phyloP scores from a whole-genome alignment of 1,140 invertebrate genomes.

The Cepaea nemoralis region DNA sequence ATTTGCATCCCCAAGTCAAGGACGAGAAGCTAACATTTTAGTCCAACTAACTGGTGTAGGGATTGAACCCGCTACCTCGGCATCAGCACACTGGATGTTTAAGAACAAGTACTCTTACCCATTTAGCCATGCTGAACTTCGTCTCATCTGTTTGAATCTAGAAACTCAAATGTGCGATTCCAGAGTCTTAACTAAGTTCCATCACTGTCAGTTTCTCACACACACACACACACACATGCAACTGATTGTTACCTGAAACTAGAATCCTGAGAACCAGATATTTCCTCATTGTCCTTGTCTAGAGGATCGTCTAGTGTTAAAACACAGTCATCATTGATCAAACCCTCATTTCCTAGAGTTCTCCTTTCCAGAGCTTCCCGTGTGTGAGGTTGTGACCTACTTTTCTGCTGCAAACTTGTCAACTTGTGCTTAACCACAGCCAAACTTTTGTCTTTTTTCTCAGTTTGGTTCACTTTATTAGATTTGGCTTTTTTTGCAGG shows the following conservation, averaged over 20 bases:
- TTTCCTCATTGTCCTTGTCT: background rate
- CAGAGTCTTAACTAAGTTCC: too few relatives aligned
- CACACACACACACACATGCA: background rate
- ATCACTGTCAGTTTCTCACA: too few relatives aligned
- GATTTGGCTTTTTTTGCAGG: background rate
- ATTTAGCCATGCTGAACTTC: too few relatives aligned
- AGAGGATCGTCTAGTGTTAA: background rate
- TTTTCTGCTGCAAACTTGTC: background rate
- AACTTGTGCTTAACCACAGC: background rate
- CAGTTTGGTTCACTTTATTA: background rate
- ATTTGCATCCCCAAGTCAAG: too few relatives aligned
- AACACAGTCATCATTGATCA: background rate
- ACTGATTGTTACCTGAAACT: background rate
- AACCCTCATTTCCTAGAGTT: too few relatives aligned
- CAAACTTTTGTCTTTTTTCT: background rate
- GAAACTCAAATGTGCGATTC: too few relatives aligned
- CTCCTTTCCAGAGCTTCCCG: background rate
- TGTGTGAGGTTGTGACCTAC: background rate
- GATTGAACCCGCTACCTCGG: too few relatives aligned
- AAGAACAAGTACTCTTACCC: too few relatives aligned
- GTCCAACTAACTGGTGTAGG: too few relatives aligned
- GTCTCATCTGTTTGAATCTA: too few relatives aligned
- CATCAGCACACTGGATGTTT: too few relatives aligned
- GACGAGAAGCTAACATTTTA: too few relatives aligned
- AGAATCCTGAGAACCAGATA: slow-evolving; percentile 9